These are phyloP conservation scores for Strigamia maritima DNA, from an alignment of 2,888 invertebrate genomes.

Conservation along the genomic window DNA sequence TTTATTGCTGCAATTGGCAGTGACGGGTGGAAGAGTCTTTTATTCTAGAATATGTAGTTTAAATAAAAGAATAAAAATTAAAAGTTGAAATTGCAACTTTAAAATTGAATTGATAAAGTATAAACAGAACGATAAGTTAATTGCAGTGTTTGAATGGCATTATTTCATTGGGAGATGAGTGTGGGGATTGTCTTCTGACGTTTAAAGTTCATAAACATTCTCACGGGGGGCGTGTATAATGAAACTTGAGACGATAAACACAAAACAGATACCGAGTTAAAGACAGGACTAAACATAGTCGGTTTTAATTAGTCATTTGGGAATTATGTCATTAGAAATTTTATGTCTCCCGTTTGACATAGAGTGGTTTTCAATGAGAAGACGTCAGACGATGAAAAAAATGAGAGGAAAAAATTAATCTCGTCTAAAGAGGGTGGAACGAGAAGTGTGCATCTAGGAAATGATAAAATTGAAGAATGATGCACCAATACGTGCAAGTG, in stretches of 20 bases:
- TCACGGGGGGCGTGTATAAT: neutral
- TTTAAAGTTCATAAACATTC: slow-evolving; percentile 21
- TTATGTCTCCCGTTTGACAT: neutral
- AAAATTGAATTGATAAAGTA: neutral
- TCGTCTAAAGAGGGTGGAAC: neutral
- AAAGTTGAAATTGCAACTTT: neutral
- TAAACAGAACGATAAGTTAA: neutral
- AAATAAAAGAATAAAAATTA: neutral
- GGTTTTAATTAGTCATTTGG: slow-evolving; percentile 12
- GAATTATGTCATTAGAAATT: neutral
- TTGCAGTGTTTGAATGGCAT: neutral
- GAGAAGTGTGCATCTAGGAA: neutral
- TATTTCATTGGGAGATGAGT: neutral
- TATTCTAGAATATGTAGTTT: neutral
- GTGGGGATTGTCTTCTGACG: neutral
- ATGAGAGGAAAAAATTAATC: neutral
- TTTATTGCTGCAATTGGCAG: neutral
- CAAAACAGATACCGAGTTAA: slow-evolving; percentile 18
- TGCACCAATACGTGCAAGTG: slow-evolving; percentile 15
- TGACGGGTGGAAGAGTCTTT: neutral
- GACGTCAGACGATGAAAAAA: neutral
- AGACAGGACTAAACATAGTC: neutral
- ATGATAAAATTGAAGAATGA: slow-evolving; percentile 6
- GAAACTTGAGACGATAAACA: slow-evolving; percentile 21
- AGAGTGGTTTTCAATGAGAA: neutral